phyloP scores from a whole-genome alignment of 2,113 vertebrate species.

The Anas platyrhynchos region DNA sequence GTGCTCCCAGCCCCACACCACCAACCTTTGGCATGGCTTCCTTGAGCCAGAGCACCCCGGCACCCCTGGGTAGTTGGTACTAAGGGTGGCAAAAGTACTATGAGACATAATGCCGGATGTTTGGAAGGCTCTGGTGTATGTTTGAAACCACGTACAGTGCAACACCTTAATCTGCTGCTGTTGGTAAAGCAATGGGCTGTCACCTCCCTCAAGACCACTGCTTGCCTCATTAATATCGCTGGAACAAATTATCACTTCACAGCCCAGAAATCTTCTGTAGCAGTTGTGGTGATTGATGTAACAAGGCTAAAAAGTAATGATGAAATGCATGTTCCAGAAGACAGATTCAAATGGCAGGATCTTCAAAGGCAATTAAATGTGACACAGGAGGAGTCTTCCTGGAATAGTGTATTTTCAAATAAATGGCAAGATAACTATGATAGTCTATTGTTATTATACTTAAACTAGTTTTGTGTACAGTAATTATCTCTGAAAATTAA shows the following conservation, averaged over 20 bases:
- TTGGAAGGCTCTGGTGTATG: constrained; percentile 29
- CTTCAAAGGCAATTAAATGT: constrained; percentile 85
- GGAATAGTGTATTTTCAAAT: constrained; percentile 75
- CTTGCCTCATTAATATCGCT: constrained; percentile 84
- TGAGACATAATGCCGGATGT: neutral
- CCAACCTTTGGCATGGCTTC: neutral
- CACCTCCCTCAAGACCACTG: constrained; percentile 80
- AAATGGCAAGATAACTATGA: constrained; percentile 66
- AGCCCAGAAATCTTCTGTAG: constrained; percentile 81
- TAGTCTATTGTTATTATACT: constrained; percentile 60
- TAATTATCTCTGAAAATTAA: constrained; percentile 65
- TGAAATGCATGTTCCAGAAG: constrained; percentile 81
- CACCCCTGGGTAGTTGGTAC: neutral
- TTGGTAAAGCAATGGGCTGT: constrained; percentile 75
- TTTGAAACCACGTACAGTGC: constrained; percentile 27
- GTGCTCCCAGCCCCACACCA: neutral
- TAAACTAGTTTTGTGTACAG: constrained; percentile 54
- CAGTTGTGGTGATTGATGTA: constrained; percentile 84
- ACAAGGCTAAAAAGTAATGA: constrained; percentile 85
- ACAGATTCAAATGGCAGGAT: constrained; percentile 79
- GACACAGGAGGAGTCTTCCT: constrained; percentile 74
- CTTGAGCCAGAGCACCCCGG: neutral
- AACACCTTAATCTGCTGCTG: constrained; percentile 73
- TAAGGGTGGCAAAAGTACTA: constrained; percentile 23
- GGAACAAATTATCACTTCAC: constrained; percentile 86